phyloP scores from a whole-genome alignment of 2,113 vertebrate species.

The Chlorodrepanis virens region DNA sequence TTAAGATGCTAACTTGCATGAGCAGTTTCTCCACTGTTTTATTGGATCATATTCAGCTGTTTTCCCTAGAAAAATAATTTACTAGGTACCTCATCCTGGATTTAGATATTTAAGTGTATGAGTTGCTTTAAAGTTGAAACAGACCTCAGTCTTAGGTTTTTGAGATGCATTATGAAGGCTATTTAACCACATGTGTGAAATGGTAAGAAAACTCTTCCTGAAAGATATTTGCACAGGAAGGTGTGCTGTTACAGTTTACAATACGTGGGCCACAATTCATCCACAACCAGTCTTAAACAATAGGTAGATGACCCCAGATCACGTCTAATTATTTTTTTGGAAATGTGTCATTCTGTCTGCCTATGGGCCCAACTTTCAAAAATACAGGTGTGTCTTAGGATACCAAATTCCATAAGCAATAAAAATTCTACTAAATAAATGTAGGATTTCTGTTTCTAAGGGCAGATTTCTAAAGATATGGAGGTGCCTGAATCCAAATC shows the following conservation, averaged over 20 bases:
- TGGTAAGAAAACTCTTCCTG: not conserved
- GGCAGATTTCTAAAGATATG: not conserved
- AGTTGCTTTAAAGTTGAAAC: not conserved
- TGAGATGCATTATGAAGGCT: not conserved
- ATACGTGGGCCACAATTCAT: rapidly evolving
- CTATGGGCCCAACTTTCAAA: not conserved
- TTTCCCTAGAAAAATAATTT: not conserved
- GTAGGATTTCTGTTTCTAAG: not conserved
- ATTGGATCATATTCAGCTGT: not conserved
- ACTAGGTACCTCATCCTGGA: not conserved
- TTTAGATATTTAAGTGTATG: not conserved
- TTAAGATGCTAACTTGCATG: not conserved
- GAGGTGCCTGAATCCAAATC: not conserved
- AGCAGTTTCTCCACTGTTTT: not conserved
- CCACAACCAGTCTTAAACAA: not conserved
- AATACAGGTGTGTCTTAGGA: not conserved
- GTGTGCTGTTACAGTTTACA: not conserved
- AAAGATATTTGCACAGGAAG: not conserved
- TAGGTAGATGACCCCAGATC: not conserved
- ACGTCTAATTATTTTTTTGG: not conserved
- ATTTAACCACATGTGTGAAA: not conserved
- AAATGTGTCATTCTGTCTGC: not conserved
- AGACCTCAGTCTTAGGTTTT: not conserved
- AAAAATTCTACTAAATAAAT: not conserved
- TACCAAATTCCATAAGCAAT: not conserved